A percentile compares a stretch with the other conserved stretches of the same genome.
phyloP scores from a whole-genome alignment of 2,888 invertebrate species.

The Polydrusus cervinus region DNA sequence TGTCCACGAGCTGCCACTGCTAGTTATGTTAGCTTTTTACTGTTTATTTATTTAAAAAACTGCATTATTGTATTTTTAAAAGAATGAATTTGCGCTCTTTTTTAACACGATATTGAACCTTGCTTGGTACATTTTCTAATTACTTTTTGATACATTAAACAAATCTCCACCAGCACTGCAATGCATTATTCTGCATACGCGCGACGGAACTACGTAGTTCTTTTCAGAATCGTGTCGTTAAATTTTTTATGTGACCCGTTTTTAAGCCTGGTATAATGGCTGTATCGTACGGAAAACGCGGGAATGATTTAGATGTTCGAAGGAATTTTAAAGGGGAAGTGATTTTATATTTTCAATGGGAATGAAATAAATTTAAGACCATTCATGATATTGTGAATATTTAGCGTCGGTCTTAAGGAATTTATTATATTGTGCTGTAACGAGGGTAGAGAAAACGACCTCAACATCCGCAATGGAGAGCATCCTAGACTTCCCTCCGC shows the following conservation, averaged over 20 bases:
- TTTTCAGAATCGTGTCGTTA: slow-evolving; percentile 42
- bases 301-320: slow-evolving; percentile 14
- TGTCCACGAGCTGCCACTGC: no score
- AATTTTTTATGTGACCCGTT: slow-evolving; percentile 46
- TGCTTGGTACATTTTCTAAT: no score
- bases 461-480: no score
- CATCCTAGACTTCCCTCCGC: no score
- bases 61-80: no score
- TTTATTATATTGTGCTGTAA: no score
- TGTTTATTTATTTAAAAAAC: no score
- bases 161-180: background rate
- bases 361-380: background rate
- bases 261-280: slow-evolving; percentile 31
- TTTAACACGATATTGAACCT: no score
- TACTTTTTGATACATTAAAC: no score
- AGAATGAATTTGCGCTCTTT: no score
- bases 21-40: no score
- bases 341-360: background rate
- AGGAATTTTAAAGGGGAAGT: background rate
- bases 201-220: slow-evolving; percentile 37
- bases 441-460: no score
- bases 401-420: background rate
- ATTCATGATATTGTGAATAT: background rate
- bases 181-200: slow-evolving; percentile 33
- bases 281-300: slow-evolving; percentile 23